Evolutionary conservation across 1,140 invertebrate genomes (phyloP).

Genomic region (Papilio machaon): DNA sequence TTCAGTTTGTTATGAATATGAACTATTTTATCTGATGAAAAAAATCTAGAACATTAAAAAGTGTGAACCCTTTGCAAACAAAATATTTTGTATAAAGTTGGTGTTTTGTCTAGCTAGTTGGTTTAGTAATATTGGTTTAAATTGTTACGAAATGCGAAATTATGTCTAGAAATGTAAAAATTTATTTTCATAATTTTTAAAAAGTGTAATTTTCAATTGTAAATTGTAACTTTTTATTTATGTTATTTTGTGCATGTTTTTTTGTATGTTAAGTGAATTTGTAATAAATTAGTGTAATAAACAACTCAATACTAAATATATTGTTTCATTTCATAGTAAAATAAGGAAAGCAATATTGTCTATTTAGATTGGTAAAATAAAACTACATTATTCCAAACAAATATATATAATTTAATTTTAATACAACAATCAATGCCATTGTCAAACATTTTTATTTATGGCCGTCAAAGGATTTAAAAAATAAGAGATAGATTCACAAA

Average conservation of each 20-base stretch:
- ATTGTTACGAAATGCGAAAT: background rate
- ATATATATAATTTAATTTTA: constrained; percentile 29
- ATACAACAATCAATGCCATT: constrained; percentile 21
- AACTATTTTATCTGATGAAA: background rate
- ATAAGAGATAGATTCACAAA: background rate
- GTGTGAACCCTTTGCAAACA: no score
- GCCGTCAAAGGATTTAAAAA: constrained; percentile 7
- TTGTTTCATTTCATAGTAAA: constrained; percentile 13
- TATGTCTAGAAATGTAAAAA: background rate
- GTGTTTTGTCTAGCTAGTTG: no score
- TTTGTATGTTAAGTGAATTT: constrained; percentile 35
- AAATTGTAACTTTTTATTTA: constrained; percentile 35
- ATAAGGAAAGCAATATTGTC: background rate
- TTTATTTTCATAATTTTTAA: background rate
- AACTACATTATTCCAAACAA: constrained; percentile 17
- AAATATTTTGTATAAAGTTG: no score
- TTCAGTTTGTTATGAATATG: background rate
- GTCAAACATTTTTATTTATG: background rate
- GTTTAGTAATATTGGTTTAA: background rate
- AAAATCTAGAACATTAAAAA: no score
- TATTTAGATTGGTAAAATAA: background rate
- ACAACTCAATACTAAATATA: constrained; percentile 23
- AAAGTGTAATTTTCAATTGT: background rate
- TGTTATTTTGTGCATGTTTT: constrained; percentile 41
- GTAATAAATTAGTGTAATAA: constrained; percentile 41